Base-by-base conservation (phyloP, 2,797 vertebrate genomes). In the Neomorphus geoffroyi region DNA sequence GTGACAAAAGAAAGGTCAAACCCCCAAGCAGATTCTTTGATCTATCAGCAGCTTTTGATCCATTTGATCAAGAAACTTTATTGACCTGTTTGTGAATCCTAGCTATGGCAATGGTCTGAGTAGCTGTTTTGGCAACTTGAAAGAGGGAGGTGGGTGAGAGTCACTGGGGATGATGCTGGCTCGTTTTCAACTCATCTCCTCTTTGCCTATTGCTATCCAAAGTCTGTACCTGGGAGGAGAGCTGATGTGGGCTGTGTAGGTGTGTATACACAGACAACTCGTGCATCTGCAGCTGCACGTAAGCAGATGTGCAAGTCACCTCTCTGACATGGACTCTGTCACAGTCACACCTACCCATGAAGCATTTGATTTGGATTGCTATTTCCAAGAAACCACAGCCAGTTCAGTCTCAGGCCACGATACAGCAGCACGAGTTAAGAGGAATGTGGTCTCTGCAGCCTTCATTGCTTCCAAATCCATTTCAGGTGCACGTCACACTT, bases 391-490 rank as follows among this genome's bases (percentile, higher is more conserved):
- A 95, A 69, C 50, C 15, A 13, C 72, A 91, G 72, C 83, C 46
- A 9, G 48, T 91, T 84, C 61, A 48, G 65, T 39, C 51, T 85
- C 79, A 51, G 84, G 35, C 89, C 39, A 9, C 95, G 93, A 96
- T 72, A 95, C 92, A 92, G 94, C 93, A 90, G 70, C 6, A 1
- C 65, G 78, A 30, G 75, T 58, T 83, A 32, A 56, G 77, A 96
- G 89, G 79, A 91, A 74, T 82, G 85, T 89, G 91, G 62, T 73
- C 77, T 94, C 35, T 5, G 23, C 90, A 88, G 74, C 65, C 60
- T 84, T 79, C 6, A 5, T 77, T 84, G 88, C 91, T 94, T 94
- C 94, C 86, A 90, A 79, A 92, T 80, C 82, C 33, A 92, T 96
- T 96, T 96, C 91, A 86, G 87, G 88, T 93, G 77, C 90, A 90